These are phyloP conservation scores for Ctenosaura bakeri DNA, from an alignment of 2,797 vertebrate species.

Conservation along the genomic window DNA sequence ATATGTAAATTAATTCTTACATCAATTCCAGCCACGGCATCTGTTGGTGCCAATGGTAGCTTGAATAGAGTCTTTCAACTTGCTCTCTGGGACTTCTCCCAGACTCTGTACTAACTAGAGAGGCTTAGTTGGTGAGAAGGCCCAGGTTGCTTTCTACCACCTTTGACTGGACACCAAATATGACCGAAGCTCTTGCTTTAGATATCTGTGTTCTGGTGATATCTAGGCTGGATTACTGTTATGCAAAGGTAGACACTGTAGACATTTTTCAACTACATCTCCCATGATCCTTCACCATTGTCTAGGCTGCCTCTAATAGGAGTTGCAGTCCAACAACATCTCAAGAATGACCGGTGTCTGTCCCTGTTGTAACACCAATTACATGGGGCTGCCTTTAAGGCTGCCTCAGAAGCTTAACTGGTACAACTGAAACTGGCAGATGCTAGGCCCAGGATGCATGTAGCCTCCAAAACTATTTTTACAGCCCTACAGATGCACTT, in stretches of 20 bases:
- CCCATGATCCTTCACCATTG: too few relatives aligned
- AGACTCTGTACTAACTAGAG: not conserved
- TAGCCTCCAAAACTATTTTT: too few relatives aligned
- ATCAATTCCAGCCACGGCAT: not conserved
- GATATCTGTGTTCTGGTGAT: not conserved
- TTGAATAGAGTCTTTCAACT: not conserved
- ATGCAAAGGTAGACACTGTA: not conserved
- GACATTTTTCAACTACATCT: not conserved
- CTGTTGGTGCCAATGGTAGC: not conserved
- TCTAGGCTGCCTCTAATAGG: not conserved
- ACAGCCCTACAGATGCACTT: too few relatives aligned
- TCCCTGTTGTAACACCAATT: not conserved
- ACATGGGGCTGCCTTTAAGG: not conserved
- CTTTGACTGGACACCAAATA: not conserved
- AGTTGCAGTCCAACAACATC: not conserved
- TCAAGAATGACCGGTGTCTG: not conserved
- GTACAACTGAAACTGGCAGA: not conserved
- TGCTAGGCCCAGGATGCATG: too few relatives aligned
- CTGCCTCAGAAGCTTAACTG: not conserved
- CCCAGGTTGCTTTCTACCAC: not conserved
- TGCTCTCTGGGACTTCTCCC: not conserved
- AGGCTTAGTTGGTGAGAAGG: not conserved
- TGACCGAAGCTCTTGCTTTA: not conserved
- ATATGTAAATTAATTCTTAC: not conserved
- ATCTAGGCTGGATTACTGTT: not conserved